These are phyloP conservation scores for Theristicus caerulescens DNA, from an alignment of 2,113 vertebrate species.

Conservation along the genomic window DNA sequence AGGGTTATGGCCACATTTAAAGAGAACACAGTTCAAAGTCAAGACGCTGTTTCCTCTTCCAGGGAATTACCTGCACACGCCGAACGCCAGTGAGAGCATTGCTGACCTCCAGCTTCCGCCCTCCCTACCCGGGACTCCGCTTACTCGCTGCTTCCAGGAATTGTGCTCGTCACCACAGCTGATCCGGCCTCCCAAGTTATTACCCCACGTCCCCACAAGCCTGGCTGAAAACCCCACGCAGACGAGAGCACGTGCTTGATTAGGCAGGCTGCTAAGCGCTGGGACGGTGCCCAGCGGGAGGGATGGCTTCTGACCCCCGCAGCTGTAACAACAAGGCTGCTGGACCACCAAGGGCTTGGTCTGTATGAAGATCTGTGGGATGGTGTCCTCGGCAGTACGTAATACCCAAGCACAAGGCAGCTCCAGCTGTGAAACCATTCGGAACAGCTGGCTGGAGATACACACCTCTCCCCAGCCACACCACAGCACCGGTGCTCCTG, in stretches of 20 bases:
- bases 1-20: not conserved
- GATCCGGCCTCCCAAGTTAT: not conserved
- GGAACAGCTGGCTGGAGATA: not conserved
- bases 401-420: not conserved
- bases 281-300: fast-evolving
- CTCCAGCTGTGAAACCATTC: not conserved
- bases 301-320: not conserved
- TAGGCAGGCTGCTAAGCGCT: not conserved
- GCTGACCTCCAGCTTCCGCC: not conserved
- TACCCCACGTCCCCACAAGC: not conserved
- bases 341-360: not conserved
- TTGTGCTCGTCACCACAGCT: not conserved
- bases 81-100: fast-evolving
- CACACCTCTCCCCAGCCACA: not conserved
- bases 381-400: not conserved
- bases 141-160: not conserved
- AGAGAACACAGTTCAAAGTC: not conserved
- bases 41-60: not conserved
- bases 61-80: not conserved
- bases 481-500: fast-evolving
- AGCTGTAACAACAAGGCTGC: not conserved
- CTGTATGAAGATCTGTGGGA: not conserved
- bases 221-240: not conserved
- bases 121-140: not conserved
- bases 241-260: fast-evolving